A percentile compares a stretch with the other conserved stretches of the same genome.
Evolutionary conservation across 2,113 vertebrate species (phyloP).

Genomic region (Bubalus kerabau): DNA sequence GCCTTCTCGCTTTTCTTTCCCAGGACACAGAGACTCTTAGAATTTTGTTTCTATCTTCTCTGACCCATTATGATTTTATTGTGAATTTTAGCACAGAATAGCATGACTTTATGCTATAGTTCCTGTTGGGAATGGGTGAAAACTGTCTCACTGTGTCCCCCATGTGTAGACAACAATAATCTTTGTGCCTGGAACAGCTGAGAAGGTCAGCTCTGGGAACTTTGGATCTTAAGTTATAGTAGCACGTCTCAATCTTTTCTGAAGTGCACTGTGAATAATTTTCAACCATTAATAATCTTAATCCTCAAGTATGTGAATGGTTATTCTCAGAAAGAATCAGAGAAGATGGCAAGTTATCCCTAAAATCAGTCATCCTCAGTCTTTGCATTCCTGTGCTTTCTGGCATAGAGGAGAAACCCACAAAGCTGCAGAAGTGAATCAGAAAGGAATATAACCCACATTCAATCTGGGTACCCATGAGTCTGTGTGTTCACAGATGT

Average conservation of each 20-base stretch:
- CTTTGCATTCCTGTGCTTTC: not conserved
- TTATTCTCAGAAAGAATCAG: slow-evolving; percentile 4
- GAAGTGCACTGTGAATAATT: not conserved
- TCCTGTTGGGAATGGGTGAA: not conserved
- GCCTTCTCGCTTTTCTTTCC: not conserved
- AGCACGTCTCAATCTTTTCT: not conserved
- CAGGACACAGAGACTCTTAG: not conserved
- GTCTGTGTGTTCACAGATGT: not conserved
- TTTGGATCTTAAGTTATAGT: not conserved
- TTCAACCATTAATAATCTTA: not conserved
- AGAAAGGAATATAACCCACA: not conserved
- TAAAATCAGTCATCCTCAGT: not conserved
- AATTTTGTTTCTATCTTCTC: not conserved
- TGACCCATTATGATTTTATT: not conserved
- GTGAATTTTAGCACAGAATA: not conserved
- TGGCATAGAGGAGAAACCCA: not conserved
- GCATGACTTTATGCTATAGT: not conserved
- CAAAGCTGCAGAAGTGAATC: not conserved
- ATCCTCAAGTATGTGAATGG: not conserved
- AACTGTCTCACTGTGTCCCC: not conserved
- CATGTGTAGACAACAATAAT: not conserved
- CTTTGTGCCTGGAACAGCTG: not conserved
- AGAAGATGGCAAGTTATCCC: not conserved
- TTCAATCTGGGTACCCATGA: not conserved
- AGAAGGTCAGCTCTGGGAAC: not conserved